These are phyloP conservation scores for Mormyrus hasselquistii DNA, from an alignment of 2,797 vertebrate genomes.

Conservation along the genomic window DNA sequence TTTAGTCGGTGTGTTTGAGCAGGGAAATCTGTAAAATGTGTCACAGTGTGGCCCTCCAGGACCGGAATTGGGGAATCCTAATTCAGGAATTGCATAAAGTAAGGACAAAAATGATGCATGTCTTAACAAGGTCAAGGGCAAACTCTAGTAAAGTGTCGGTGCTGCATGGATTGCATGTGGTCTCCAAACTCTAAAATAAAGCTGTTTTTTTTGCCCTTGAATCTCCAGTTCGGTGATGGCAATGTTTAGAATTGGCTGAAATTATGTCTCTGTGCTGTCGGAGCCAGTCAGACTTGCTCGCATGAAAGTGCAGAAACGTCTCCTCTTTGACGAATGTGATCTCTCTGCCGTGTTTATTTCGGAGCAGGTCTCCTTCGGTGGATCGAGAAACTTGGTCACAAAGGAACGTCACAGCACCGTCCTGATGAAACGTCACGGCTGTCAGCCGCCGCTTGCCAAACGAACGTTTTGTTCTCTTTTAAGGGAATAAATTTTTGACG, in stretches of 20 bases:
- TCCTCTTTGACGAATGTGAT: background rate
- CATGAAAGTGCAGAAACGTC: background rate
- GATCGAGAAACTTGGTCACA: background rate
- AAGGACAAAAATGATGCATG: background rate
- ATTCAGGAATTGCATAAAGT: slow-evolving; percentile 3
- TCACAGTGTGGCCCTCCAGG: background rate
- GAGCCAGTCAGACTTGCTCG: background rate
- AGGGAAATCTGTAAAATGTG: background rate
- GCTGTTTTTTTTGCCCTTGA: background rate
- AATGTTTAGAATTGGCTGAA: background rate
- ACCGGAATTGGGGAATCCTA: background rate
- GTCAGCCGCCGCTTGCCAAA: slow-evolving; percentile 8
- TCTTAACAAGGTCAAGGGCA: slow-evolving; percentile 9
- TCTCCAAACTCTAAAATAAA: background rate
- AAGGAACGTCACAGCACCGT: background rate
- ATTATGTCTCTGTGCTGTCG: background rate
- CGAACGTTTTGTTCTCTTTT: slow-evolving; percentile 11
- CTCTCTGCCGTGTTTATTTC: slow-evolving; percentile 3
- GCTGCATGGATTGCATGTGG: background rate
- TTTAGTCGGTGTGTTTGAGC: background rate
- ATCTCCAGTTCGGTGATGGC: background rate
- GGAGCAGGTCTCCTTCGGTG: background rate
- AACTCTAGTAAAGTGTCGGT: background rate
- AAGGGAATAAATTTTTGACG: background rate
- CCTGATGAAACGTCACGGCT: background rate